Base-by-base conservation (phyloP, 37 sponge, comb jelly and placozoan genomes). In the Spongia lamella region DNA sequence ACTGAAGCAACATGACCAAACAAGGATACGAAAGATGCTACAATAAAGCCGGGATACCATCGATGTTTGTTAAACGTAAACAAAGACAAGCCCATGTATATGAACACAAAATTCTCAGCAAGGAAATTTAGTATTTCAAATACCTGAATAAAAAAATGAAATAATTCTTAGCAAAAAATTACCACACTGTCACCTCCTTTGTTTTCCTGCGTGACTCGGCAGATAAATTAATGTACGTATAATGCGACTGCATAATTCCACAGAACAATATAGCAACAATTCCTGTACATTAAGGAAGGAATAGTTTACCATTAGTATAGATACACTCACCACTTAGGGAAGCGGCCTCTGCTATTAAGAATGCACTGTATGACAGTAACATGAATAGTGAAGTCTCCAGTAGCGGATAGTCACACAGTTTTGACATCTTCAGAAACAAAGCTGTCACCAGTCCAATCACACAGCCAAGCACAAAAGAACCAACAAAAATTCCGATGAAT, bases 261-360 rank as follows among this genome's bases (percentile, higher is more conserved):
- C 93, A 93, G 81, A 96, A 96, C 58, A 96, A 74, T 22, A 96
- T 82, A 26, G 94, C 97, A 32, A 96, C 97, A 85, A 96, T 96
- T 37, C 97, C 97, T 83, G 86, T 60, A 62, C 68, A 65, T 17
- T 50, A 62, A 50, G 36, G 54, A 27, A 68, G 56, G 9, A 63
- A 19, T 15, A 70, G 50, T 7, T 36, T n/a, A n/a, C n/a, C n/a
- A n/a, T n/a, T n/a, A n/a, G n/a, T n/a, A n/a, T n/a, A n/a, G n/a
- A n/a, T n/a, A n/a, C n/a, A n/a, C n/a, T 30, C 26, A 95, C 96
- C 96, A 57, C 94, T 96, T 13, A 96, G 79, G 1, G 57, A 61
- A 19, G 84, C 81, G 69, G 87, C 70, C 68, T 96, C 97, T 1
- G 94, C 94, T n/a, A 96, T 26, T 0, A 93, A 71, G 73, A 86